Evolutionary conservation across 2,797 vertebrate species (phyloP).

Genomic region (Alcedo atthis): DNA sequence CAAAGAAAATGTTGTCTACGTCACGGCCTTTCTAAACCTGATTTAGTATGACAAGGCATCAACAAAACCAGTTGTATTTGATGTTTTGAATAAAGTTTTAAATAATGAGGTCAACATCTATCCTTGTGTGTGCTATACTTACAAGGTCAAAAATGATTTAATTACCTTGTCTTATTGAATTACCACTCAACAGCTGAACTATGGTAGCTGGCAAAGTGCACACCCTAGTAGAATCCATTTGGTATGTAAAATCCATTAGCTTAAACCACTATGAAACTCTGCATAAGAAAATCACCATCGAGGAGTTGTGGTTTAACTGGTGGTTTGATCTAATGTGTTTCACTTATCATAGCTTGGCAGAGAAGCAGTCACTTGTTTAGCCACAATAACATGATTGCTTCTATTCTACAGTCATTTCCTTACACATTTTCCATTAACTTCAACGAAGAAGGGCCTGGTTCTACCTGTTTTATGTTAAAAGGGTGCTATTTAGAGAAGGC

Average conservation of each 20-base stretch:
- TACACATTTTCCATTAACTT: conserved; percentile 42
- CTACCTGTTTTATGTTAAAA: background rate
- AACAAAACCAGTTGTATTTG: background rate
- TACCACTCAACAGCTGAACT: background rate
- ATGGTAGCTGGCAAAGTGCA: conserved; percentile 19
- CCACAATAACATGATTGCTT: conserved; percentile 28
- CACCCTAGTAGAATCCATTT: conserved; percentile 6
- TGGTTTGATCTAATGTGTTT: conserved; percentile 51
- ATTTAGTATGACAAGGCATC: background rate
- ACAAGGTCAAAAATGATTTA: conserved; percentile 47
- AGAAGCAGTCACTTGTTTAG: background rate
- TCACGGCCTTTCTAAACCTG: background rate
- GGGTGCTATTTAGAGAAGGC: background rate
- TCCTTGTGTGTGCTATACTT: background rate
- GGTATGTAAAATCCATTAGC: conserved; percentile 60
- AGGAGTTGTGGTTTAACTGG: conserved; percentile 43
- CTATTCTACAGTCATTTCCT: background rate
- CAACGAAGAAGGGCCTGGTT: background rate
- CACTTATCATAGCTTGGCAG: conserved; percentile 25
- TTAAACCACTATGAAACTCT: conserved; percentile 37
- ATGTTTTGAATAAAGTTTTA: conserved; percentile 9
- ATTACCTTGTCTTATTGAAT: conserved; percentile 37
- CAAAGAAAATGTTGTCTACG: background rate
- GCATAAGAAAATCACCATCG: conserved; percentile 22
- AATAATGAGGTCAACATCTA: background rate